Evolutionary conservation across 2,797 vertebrate genomes (phyloP), one percentile per base, ranked within the genome.

Genomic region (Taeniopygia guttata): DNA sequence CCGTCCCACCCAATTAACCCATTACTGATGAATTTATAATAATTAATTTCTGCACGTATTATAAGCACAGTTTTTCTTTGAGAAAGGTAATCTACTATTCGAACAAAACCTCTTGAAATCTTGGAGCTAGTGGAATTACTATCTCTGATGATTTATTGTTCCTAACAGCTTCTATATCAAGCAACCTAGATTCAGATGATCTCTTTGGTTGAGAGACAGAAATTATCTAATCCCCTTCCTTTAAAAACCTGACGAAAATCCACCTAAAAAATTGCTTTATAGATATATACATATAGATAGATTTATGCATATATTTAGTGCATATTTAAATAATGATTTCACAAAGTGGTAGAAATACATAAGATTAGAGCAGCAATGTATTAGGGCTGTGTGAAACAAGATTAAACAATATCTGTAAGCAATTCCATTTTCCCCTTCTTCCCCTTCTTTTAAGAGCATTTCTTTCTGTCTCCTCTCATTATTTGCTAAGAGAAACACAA

Each of bases 381-480:
- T 70, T 80, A 85, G 12, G 12, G 13, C 9, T 54, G 8, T 32
- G 10, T 66, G 30, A 83, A 92, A 51, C 13, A 88, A 79, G 32
- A 77, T 8, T 63, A 51, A 69, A 58, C 4, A 59, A 56, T 18
- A 76, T 12, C 21, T 77, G 22, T 38, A 66, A 88, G 69, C 38
- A 51, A 45, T 30, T 51, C 18, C 11, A 38, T 78, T 84, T 90
- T n/a, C 11, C 13, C 27, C 9, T 69, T 77, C 7, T 90, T n/a
- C 11, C 13, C 27, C 9, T 69, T 77, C 7, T 88, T 87, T 79
- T 19, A 69, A 46, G 13, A 81, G 34, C 8, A 43, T 56, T 70
- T 11, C 1, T 69, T 62, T 32, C 17, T 0, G 0, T 4, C 8
- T 8, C 9, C 4, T 42, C 7, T 51, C 54, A 38, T 54, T 79